Base-by-base conservation (phyloP, 2,888 invertebrate genomes). In the Pseudococcus jackbeardsleyi region DNA sequence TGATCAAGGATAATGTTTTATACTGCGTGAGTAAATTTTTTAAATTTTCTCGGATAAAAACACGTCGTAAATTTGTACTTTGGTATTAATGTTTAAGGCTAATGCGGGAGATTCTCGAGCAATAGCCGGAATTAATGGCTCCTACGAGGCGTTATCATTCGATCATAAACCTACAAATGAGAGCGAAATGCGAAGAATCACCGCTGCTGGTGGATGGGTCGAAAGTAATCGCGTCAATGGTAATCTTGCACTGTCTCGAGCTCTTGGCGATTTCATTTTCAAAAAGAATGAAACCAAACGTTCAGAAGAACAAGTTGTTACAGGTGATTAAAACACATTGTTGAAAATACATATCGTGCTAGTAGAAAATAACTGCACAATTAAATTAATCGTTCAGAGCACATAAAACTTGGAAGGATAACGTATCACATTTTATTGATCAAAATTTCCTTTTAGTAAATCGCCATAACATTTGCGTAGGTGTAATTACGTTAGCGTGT, bases 221-320 rank as follows among this genome's bases (percentile, higher is more conserved):
- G 98, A 99, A 92, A 95, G 96, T 90, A 98, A 98, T 93, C 93
- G 99, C 90, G 99, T 99, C n/a, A 99, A 99, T 92, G 99, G 99
- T 1, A 98, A 98, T 92, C 93, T 99, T 90, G 99, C 99, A 0
- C 93, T 99, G 85, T 99, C 99, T 0, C 93, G 99, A 90, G 99
- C 99, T 0, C 93, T 99, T 0, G 99, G 99, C 0, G 99, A 99
- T 92, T 99, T 98, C 92, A 95, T 96, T 89, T 99, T 98, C 92
- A 99, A 99, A 92, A 94, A 95, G 90, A 99, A 99, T 92, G 94
- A 95, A 88, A 93, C 94, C 89, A 96, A 97, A 91, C 93, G 94
- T 89, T 94, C 98, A 6, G 96, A 98, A 92, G 97, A 99, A 91
- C 99, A 99, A 93, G 97, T 99, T 90, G 99, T 99, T 85, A 98